Conservation (phyloP, 1,140 invertebrate genomes). For the Frieseomelitta varia region DNA sequence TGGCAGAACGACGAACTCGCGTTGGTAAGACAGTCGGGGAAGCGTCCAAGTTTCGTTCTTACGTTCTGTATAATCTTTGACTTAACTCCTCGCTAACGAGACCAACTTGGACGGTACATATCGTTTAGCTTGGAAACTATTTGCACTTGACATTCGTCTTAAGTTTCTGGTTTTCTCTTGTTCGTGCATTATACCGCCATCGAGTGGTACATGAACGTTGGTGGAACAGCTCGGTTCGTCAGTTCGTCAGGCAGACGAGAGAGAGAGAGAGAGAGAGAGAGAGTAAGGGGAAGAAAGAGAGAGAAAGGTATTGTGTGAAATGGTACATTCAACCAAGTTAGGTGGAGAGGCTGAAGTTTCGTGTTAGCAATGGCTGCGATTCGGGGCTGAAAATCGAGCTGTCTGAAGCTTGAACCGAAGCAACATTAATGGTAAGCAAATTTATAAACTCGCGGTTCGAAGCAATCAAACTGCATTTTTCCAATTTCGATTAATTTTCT, state of each 20-base stretch:
- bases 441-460: background rate
- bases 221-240: constrained; percentile 8
- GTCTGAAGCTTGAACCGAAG: background rate
- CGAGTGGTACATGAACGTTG: constrained; percentile 35
- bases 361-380: constrained; percentile 43
- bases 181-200: constrained; percentile 12
- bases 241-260: constrained; percentile 10
- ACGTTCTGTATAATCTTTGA: constrained; percentile 15
- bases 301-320: constrained; percentile 45
- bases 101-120: background rate
- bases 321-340: constrained; percentile 52
- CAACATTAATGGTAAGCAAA: background rate
- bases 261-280: constrained; percentile 20
- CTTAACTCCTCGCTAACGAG: constrained; percentile 9
- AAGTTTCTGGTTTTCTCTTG: background rate
- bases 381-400: background rate
- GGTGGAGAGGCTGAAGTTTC: constrained; percentile 41
- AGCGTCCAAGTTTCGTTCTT: background rate
- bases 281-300: background rate
- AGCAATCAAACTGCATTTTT: background rate
- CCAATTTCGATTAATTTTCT: background rate
- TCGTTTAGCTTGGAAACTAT: background rate
- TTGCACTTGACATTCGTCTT: constrained; percentile 25
- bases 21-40: background rate
- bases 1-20: background rate